phyloP scores from a whole-genome alignment of 2,113 vertebrate species.

The Fulica atra region DNA sequence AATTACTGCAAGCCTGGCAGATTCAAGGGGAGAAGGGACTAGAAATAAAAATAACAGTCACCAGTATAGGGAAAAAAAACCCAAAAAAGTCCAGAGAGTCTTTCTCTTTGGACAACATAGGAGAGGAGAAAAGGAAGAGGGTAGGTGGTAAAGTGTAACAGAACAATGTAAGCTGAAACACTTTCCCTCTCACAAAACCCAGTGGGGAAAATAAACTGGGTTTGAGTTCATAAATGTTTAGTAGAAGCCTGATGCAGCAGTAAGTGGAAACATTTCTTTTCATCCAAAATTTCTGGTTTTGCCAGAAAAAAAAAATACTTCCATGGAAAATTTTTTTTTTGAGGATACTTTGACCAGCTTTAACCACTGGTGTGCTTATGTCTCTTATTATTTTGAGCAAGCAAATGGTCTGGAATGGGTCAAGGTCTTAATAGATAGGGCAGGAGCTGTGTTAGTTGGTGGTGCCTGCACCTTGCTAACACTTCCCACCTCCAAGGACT shows the following conservation, averaged over 20 bases:
- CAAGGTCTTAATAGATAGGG: background rate
- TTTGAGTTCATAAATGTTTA: background rate
- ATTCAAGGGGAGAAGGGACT: constrained; percentile 2
- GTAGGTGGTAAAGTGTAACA: background rate
- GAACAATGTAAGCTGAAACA: background rate
- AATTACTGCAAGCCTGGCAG: constrained; percentile 35
- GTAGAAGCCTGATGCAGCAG: background rate
- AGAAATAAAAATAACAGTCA: constrained; percentile 20
- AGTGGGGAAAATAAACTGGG: background rate
- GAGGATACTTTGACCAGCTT: background rate
- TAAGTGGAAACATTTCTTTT: background rate
- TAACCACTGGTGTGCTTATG: background rate
- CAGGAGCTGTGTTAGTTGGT: background rate
- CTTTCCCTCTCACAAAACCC: background rate
- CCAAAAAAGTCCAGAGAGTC: background rate
- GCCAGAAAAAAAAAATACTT: background rate
- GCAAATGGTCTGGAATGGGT: background rate
- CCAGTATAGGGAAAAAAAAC: background rate
- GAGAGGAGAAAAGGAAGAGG: background rate
- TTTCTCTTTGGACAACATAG: background rate
- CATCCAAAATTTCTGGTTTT: background rate
- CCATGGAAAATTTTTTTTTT: background rate
- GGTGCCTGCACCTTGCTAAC: background rate
- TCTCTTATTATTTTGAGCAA: background rate
- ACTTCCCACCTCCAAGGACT: background rate